phyloP scores from a whole-genome alignment of 1,140 invertebrate genomes.

The Homalodisca vitripennis region DNA sequence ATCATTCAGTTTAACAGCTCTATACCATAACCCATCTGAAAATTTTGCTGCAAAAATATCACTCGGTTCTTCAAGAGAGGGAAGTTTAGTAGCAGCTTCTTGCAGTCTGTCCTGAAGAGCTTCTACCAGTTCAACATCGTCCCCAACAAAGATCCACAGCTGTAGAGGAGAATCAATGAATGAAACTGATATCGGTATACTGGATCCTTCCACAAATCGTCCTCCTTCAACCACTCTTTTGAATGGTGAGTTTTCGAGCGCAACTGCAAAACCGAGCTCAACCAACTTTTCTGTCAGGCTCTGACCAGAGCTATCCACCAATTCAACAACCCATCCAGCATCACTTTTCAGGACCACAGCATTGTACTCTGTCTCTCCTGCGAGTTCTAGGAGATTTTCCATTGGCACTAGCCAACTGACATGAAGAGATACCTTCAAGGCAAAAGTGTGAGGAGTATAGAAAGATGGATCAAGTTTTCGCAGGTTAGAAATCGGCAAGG shows the following conservation, averaged over 20 bases:
- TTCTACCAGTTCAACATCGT: constrained; percentile 38
- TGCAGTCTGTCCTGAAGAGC: constrained; percentile 57
- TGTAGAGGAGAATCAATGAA: constrained; percentile 46
- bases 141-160: constrained; percentile 46
- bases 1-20: constrained; percentile 44
- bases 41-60: constrained; percentile 70
- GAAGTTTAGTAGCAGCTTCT: constrained; percentile 45
- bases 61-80: constrained; percentile 55
- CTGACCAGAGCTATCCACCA: constrained; percentile 11
- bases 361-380: constrained; percentile 41
- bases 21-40: constrained; percentile 74
- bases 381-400: constrained; percentile 44
- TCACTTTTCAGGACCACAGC: constrained; percentile 46
- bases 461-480: constrained; percentile 54
- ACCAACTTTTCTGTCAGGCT: constrained; percentile 26
- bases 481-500: constrained; percentile 41
- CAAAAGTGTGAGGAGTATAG: constrained; percentile 53
- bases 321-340: constrained; percentile 40
- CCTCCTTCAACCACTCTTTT: constrained; percentile 29
- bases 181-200: constrained; percentile 42
- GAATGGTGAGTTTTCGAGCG: constrained; percentile 19
- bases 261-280: constrained; percentile 8
- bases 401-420: constrained; percentile 45
- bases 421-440: constrained; percentile 51
- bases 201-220: constrained; percentile 40